Conservation (phyloP, 1,140 invertebrate genomes). For the Drosophila quadrilineata region DNA sequence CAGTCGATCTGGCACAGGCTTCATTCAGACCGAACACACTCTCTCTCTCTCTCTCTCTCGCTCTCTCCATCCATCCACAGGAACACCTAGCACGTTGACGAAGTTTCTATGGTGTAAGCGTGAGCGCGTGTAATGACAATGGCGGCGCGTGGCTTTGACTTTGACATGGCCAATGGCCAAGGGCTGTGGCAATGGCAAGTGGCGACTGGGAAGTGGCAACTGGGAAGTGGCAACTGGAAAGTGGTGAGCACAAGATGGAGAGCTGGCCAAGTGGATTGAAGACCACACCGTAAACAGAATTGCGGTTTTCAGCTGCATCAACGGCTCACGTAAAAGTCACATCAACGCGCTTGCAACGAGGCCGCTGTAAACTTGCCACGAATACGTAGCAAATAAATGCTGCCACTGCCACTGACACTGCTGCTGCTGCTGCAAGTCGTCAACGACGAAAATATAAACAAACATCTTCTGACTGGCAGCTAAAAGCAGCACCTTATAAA, state of each 20-base stretch:
- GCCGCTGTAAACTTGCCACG: slow-evolving; percentile 32
- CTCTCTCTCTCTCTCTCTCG: not conserved
- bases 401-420: too few species aligned
- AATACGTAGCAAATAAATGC: slow-evolving; percentile 46
- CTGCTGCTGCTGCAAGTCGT: slow-evolving; percentile 32
- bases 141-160: slow-evolving; percentile 73
- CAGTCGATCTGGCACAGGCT: slow-evolving; percentile 25
- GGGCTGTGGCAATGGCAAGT: slow-evolving; percentile 6
- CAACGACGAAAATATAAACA: slow-evolving; percentile 70
- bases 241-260: too few species aligned
- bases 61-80: not conserved
- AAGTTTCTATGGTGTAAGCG: slow-evolving; percentile 67
- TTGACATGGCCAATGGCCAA: slow-evolving; percentile 68
- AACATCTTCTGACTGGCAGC: slow-evolving; percentile 63
- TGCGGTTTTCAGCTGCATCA: slow-evolving; percentile 32
- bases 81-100: not conserved
- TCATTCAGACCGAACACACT: not conserved
- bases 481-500: slow-evolving; percentile 77
- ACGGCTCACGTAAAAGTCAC: slow-evolving; percentile 63
- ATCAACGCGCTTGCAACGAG: slow-evolving; percentile 37
- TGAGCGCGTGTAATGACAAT: slow-evolving; percentile 76
- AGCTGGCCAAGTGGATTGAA: too few species aligned
- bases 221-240: slow-evolving; percentile 36
- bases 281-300: slow-evolving; percentile 55
- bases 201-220: not conserved